Conservation (phyloP, 2,113 vertebrate species). For the Corythaixoides concolor region DNA sequence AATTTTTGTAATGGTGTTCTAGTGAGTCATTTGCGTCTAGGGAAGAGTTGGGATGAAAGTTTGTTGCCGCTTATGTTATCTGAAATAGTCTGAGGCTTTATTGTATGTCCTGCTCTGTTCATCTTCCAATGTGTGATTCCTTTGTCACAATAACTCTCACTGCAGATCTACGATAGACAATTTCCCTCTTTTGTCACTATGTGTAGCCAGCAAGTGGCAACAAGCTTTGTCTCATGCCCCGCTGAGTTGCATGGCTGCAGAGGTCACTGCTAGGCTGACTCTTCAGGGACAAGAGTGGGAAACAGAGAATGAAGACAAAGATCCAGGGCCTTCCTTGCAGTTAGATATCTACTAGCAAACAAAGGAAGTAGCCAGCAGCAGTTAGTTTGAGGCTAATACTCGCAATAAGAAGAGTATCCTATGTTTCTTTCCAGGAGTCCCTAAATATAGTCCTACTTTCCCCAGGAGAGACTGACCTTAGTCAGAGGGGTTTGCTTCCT, state of each 20-base stretch:
- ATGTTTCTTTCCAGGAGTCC: not conserved
- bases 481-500: not conserved
- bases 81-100: not conserved
- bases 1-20: not conserved
- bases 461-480: not conserved
- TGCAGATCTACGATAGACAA: not conserved
- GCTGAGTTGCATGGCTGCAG: not conserved
- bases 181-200: not conserved
- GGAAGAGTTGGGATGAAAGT: not conserved
- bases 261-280: not conserved
- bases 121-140: not conserved
- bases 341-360: not conserved
- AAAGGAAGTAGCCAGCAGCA: not conserved
- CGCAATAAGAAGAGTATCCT: not conserved
- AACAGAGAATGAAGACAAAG: not conserved
- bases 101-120: not conserved
- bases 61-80: not conserved
- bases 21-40: not conserved
- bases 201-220: not conserved
- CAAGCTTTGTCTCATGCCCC: accelerated
- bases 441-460: not conserved
- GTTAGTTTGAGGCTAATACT: not conserved
- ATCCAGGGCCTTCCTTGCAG: not conserved
- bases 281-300: not conserved
- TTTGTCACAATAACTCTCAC: not conserved